Evolutionary conservation across 2,888 invertebrate species (phyloP).

Genomic region (Lamellibrachia satsuma): DNA sequence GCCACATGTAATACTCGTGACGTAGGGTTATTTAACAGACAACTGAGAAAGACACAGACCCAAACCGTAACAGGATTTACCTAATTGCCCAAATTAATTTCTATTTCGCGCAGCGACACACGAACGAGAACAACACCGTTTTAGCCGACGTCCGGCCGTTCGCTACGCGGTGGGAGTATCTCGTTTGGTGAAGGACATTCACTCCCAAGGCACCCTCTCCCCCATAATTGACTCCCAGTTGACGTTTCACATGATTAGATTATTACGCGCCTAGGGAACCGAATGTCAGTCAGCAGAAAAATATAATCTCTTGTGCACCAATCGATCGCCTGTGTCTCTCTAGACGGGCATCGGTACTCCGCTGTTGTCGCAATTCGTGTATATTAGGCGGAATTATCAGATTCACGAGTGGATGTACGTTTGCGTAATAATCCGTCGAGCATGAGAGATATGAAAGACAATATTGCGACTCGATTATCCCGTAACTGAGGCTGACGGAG

Average conservation of each 20-base stretch:
- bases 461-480: not conserved
- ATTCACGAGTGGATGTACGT: not conserved
- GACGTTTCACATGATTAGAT: constrained; percentile 17
- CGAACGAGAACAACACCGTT: not conserved
- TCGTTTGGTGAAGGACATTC: not conserved
- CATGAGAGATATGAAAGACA: not conserved
- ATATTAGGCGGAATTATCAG: not conserved
- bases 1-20: too few species aligned
- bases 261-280: constrained; percentile 6
- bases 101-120: not conserved
- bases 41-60: too few species aligned
- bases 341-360: not conserved
- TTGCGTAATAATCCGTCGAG: not conserved
- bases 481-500: not conserved
- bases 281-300: not conserved
- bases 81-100: too few species aligned
- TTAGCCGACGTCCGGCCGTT: not conserved
- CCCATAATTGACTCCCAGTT: constrained; percentile 9
- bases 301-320: not conserved
- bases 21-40: too few species aligned
- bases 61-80: too few species aligned
- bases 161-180: not conserved
- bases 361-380: not conserved
- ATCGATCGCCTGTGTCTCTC: not conserved
- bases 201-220: not conserved